phyloP scores from a whole-genome alignment of 1,140 invertebrate species.

The Nasonia vitripennis region DNA sequence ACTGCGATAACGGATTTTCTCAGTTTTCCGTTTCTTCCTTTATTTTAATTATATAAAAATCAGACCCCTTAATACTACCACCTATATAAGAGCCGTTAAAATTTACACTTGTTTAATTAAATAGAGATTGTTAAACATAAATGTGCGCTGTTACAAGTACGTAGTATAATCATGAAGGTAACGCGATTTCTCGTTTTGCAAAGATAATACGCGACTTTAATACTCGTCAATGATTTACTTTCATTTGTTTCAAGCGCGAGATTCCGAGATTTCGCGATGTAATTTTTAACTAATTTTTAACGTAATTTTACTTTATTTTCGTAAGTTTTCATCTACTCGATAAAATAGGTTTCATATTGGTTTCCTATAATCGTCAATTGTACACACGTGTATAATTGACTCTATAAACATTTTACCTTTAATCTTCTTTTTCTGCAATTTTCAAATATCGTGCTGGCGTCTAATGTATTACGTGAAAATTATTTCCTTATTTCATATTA shows the following conservation, averaged over 20 bases:
- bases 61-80: constrained; percentile 25
- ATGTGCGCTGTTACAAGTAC: constrained; percentile 44
- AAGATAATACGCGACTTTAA: constrained; percentile 47
- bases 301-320: constrained; percentile 22
- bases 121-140: constrained; percentile 20
- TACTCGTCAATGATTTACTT: constrained; percentile 49
- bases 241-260: constrained; percentile 49
- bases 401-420: background rate
- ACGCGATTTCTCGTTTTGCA: constrained; percentile 47
- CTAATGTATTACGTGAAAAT: background rate
- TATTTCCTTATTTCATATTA: background rate
- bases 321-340: constrained; percentile 30
- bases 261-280: constrained; percentile 43
- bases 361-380: constrained; percentile 41
- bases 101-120: constrained; percentile 9
- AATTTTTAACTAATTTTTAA: constrained; percentile 43
- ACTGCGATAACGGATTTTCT: background rate
- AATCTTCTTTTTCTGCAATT: background rate
- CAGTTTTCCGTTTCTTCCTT: background rate
- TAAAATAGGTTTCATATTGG: constrained; percentile 25
- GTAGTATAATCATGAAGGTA: constrained; percentile 38
- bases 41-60: constrained; percentile 31
- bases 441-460: background rate
- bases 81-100: constrained; percentile 11
- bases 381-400: constrained; percentile 13